Evolutionary conservation across 2,797 vertebrate genomes (phyloP), one percentile per base, ranked within the genome.

Genomic region (Anguilla megastoma): DNA sequence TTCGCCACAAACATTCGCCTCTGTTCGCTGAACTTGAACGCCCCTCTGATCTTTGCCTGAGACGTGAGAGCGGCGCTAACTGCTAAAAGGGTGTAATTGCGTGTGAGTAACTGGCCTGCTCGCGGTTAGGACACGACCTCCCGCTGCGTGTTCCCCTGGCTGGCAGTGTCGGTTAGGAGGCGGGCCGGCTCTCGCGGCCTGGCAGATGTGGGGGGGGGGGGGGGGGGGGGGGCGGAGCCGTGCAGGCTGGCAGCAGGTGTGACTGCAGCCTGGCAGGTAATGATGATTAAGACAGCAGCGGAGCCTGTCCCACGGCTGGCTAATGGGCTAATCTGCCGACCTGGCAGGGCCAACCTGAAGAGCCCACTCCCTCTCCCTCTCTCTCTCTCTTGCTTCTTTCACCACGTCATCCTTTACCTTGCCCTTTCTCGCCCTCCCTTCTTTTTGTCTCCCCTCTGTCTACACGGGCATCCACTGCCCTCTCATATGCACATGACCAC

Each of bases 311-410:
- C 21, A 63, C 18, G 21, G 60, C 14, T 66, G 16, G 60, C 5
- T 66, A 66, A 66, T 66, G 5, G 60, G 60, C 60, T 24, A 14
- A 66, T 66, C 60, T 66, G 60, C 0, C 24, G 60, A 66, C 60
- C 83, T 87, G 79, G 21, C 21, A 30, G 69, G 84, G 71, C 4
- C 71, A 18, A 66, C 14, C 24, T 48, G 36, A 79, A 30, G 48
- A 27, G 63, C 33, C 18, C 12, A 41, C 12, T 83, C 80, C 36
- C 80, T 83, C 80, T 83, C 80, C n/a, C n/a, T 83, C 80, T 83
- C 36, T 83, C 80, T 83, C 41, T 83, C 41, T 50, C 80, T 83
- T 33, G 50, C 80, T 83, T 10, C 36, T 3, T 41, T 41, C 36
- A 41, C 36, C 36, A 41, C 36, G 36, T 41, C 3, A 41, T 41